Percentiles rank a stretch among this genome's conserved stretches.
Evolutionary conservation across 2,888 invertebrate genomes (phyloP).

Genomic region (Pristionchus fissidentatus): DNA sequence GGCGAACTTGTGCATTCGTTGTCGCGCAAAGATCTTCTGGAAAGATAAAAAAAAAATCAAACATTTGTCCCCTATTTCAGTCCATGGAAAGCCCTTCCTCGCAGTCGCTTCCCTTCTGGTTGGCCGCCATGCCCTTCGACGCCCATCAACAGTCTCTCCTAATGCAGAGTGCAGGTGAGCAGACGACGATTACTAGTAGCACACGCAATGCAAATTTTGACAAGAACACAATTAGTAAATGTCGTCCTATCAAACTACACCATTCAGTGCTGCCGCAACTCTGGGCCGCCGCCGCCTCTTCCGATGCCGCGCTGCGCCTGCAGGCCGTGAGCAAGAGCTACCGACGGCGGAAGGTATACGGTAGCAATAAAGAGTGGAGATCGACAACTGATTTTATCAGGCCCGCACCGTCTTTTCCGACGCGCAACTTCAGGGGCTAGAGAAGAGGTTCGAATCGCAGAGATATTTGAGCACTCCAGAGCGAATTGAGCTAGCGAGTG

Average conservation of each 20-base stretch:
- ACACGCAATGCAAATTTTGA: neutral
- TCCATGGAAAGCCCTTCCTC: neutral
- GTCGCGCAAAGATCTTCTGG: too few relatives aligned
- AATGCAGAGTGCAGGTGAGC: slow-evolving; percentile 44
- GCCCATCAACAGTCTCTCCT: slow-evolving; percentile 36
- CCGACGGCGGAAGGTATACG: slow-evolving; percentile 78
- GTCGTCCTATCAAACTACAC: neutral
- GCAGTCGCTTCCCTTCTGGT: slow-evolving; percentile 47
- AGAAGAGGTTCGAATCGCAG: slow-evolving; percentile 71
- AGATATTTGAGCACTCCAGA: slow-evolving; percentile 73
- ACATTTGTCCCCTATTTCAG: neutral
- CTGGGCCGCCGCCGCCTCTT: slow-evolving; percentile 55
- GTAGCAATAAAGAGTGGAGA: neutral
- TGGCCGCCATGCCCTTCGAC: slow-evolving; percentile 48
- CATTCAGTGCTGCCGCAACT: slow-evolving; percentile 59
- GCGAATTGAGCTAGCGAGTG: slow-evolving; percentile 70
- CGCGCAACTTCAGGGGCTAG: slow-evolving; percentile 75
- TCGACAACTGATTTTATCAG: slow-evolving; percentile 76
- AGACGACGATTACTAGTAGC: neutral
- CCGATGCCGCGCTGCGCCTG: slow-evolving; percentile 60
- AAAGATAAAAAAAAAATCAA: too few relatives aligned
- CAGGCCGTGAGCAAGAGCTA: slow-evolving; percentile 86
- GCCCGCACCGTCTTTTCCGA: slow-evolving; percentile 90
- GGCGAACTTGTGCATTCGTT: too few relatives aligned
- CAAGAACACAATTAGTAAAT: neutral